Conservation (phyloP, 2,888 invertebrate genomes). For the Ectemnius cavifrons region DNA sequence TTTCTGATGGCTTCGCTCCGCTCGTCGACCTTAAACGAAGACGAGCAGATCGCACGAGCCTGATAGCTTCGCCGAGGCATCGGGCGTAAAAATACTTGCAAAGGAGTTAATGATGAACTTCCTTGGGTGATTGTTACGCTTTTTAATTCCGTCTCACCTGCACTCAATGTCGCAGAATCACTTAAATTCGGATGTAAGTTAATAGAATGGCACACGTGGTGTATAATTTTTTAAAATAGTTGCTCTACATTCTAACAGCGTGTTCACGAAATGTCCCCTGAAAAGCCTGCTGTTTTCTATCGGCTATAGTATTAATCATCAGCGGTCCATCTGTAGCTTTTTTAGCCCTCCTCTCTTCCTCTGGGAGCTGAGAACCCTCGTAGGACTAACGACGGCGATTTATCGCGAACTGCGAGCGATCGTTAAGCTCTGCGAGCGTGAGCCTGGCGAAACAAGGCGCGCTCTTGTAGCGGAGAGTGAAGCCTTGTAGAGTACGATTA, state of each 20-base stretch:
- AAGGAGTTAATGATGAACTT: constrained; percentile 22
- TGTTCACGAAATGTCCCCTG: too few relatives aligned
- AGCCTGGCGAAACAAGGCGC: constrained; percentile 38
- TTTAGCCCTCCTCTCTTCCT: constrained; percentile 1
- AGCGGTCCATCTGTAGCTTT: constrained; percentile 1
- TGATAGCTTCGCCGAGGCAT: constrained; percentile 9
- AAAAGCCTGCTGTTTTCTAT: too few relatives aligned
- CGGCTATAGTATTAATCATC: too few relatives aligned
- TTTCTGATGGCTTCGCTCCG: constrained; percentile 9
- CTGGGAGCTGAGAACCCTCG: constrained; percentile 30
- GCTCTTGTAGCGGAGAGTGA: constrained; percentile 26
- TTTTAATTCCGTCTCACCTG: too few relatives aligned
- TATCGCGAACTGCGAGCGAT: constrained; percentile 58
- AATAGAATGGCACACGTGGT: too few relatives aligned
- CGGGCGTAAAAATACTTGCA: constrained; percentile 21
- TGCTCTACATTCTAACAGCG: too few relatives aligned
- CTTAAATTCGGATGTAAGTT: too few relatives aligned
- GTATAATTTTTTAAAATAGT: too few relatives aligned
- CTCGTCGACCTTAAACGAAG: constrained; percentile 5
- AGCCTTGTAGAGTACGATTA: constrained; percentile 40
- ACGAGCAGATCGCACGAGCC: constrained; percentile 17
- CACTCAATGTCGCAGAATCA: too few relatives aligned
- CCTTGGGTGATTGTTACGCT: not conserved
- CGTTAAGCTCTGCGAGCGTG: constrained; percentile 42
- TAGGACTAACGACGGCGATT: constrained; percentile 51